Conservation (phyloP, 2,113 vertebrate genomes). For the Corynorhinus townsendii region DNA sequence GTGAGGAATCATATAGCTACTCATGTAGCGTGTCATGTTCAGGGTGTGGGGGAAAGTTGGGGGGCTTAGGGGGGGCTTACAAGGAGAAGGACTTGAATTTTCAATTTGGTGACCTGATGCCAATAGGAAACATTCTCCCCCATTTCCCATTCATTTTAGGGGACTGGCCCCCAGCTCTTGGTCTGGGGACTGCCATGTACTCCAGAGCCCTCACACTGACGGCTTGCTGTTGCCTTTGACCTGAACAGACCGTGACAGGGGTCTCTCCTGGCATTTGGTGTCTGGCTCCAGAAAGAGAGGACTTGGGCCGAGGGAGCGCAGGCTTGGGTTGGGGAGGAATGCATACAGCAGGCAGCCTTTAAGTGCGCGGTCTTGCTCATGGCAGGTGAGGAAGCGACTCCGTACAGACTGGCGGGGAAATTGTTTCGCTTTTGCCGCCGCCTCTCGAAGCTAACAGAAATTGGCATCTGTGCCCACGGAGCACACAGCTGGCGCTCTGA, state of each 20-base stretch:
- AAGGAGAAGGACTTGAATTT: background rate
- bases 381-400: background rate
- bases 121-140: background rate
- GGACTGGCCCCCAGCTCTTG: background rate
- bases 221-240: background rate
- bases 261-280: background rate
- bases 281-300: background rate
- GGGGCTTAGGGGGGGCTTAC: background rate
- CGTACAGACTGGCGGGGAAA: background rate
- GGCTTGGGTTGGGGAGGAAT: background rate
- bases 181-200: background rate
- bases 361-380: background rate
- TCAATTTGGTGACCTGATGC: background rate
- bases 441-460: background rate
- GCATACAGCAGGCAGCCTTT: slow-evolving; percentile 9
- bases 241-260: background rate
- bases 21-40: background rate
- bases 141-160: background rate
- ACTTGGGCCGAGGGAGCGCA: fast-evolving
- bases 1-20: background rate
- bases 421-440: background rate
- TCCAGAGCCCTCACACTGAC: background rate
- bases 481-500: slow-evolving; percentile 8
- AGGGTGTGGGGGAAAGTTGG: background rate
- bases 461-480: background rate